Conservation (phyloP, 1,140 invertebrate species). For the Ruditapes philippinarum region DNA sequence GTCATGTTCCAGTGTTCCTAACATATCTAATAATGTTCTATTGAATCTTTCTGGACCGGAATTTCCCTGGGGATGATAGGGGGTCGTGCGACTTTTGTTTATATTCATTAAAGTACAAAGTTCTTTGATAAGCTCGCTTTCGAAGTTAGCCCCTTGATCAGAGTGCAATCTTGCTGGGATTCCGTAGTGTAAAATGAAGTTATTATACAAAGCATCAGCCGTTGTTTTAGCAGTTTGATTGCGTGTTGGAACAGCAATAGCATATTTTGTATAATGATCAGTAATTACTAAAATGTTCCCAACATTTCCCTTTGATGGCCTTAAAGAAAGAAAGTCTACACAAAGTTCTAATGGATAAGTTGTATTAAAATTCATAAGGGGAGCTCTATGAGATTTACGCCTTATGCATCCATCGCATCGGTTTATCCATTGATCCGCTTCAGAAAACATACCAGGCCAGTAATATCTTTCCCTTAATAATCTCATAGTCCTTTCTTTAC, state of each 20-base stretch:
- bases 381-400: no score
- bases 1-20: constrained; percentile 1
- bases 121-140: constrained; percentile 40
- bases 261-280: background rate
- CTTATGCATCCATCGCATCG: no score
- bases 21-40: constrained; percentile 40
- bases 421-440: no score
- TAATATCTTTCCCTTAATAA: no score
- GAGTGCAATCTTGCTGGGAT: no score
- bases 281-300: constrained; percentile 17
- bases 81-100: constrained; percentile 35
- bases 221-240: constrained; percentile 24
- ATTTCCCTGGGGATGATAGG: constrained; percentile 47
- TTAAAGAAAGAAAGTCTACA: background rate
- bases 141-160: constrained; percentile 62
- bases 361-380: background rate
- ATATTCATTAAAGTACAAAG: constrained; percentile 28
- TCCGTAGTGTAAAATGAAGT: no score
- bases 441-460: no score
- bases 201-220: background rate
- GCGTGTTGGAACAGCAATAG: background rate
- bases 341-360: background rate
- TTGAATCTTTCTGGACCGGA: constrained; percentile 24
- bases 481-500: no score
- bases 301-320: background rate